Evolutionary conservation across 2,797 vertebrate genomes (phyloP).

Genomic region (Argya squamiceps): DNA sequence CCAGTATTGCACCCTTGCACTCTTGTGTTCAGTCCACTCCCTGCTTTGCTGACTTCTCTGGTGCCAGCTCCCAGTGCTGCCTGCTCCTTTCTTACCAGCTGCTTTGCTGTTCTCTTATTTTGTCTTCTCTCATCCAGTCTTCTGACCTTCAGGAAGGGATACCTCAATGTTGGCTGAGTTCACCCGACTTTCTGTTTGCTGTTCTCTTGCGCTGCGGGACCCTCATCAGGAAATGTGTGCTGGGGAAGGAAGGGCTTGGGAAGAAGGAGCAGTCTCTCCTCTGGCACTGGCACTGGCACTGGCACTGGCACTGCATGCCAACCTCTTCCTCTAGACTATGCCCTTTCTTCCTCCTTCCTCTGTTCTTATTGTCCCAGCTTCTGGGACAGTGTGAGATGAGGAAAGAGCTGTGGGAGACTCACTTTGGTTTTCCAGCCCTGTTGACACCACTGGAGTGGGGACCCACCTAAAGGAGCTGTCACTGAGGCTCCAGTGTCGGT

Average conservation of each 20-base stretch:
- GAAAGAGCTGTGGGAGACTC: neutral
- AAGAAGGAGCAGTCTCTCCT: neutral
- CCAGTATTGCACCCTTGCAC: rapidly evolving
- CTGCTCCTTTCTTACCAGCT: neutral
- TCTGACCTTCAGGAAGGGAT: neutral
- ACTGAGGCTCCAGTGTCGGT: neutral
- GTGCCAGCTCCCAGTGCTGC: neutral
- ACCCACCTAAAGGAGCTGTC: neutral
- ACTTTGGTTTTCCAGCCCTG: rapidly evolving
- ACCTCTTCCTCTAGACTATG: neutral
- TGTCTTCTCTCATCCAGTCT: neutral
- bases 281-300: neutral
- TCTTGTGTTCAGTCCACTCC: neutral
- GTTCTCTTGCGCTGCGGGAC: rapidly evolving
- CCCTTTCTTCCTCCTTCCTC: neutral
- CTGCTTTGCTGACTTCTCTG: neutral
- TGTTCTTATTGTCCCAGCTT: rapidly evolving
- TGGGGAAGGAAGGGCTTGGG: neutral
- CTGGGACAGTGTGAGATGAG: neutral
- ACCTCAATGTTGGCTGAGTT: neutral
- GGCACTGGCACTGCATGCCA: neutral
- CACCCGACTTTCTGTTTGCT: neutral
- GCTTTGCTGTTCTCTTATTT: neutral
- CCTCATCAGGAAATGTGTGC: neutral
- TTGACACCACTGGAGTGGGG: neutral